phyloP scores from a whole-genome alignment of 2,888 invertebrate species.

The Eupithecia tripunctaria region DNA sequence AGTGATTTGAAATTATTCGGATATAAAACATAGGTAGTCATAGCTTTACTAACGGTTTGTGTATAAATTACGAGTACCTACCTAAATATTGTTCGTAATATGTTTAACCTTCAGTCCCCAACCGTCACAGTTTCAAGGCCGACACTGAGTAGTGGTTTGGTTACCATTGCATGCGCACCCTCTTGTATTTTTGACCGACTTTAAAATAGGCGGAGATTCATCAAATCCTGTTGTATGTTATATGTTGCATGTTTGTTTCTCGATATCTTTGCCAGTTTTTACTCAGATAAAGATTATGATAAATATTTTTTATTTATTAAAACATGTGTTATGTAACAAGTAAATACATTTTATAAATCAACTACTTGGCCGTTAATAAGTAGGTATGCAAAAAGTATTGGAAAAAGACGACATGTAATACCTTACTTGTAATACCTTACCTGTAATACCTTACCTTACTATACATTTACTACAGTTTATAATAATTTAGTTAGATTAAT shows the following conservation, averaged over 20 bases:
- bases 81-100: slow-evolving; percentile 36
- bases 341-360: no score
- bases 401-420: no score
- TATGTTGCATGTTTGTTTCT: not conserved
- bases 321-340: no score
- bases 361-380: no score
- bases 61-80: slow-evolving; percentile 27
- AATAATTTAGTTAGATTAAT: no score
- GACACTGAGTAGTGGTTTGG: not conserved
- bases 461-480: no score
- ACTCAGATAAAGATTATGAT: no score
- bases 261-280: not conserved
- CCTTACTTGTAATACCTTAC: no score
- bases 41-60: slow-evolving; percentile 21
- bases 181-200: not conserved
- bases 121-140: slow-evolving; percentile 36
- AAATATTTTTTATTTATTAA: no score
- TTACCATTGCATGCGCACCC: slow-evolving; percentile 1
- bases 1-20: slow-evolving; percentile 33
- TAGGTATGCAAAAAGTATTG: no score
- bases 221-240: not conserved
- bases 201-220: not conserved
- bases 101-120: slow-evolving; percentile 36
- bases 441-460: no score
- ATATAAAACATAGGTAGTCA: slow-evolving; percentile 32